Evolutionary conservation across 2,888 invertebrate genomes (phyloP).

Genomic region (Drosophila niveifrons): DNA sequence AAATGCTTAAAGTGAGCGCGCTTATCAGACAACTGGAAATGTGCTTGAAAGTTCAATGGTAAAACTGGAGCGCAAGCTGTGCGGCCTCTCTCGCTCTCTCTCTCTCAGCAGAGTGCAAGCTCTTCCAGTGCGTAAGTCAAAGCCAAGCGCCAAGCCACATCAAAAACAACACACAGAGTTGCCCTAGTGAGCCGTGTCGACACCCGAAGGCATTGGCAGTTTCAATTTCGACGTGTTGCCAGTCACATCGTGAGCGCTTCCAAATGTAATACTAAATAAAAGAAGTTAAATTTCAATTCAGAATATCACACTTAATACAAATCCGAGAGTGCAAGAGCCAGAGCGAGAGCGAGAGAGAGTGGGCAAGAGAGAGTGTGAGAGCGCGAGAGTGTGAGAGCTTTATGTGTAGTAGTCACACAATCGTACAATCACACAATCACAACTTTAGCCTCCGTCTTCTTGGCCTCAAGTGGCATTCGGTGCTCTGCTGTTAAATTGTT

Average conservation of each 20-base stretch:
- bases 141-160: slow-evolving; percentile 24
- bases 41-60: slow-evolving; percentile 51
- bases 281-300: slow-evolving; percentile 14
- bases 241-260: slow-evolving; percentile 71
- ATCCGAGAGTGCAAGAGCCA: slow-evolving; percentile 8
- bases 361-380: slow-evolving; percentile 16
- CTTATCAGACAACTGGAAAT: slow-evolving; percentile 50
- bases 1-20: slow-evolving; percentile 32
- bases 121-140: slow-evolving; percentile 51
- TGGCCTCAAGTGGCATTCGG: slow-evolving; percentile 35
- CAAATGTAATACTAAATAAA: slow-evolving; percentile 45
- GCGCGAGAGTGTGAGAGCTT: slow-evolving; percentile 35
- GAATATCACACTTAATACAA: slow-evolving; percentile 30
- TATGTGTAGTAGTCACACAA: slow-evolving; percentile 34
- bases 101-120: slow-evolving; percentile 47
- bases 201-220: slow-evolving; percentile 62
- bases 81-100: slow-evolving; percentile 22
- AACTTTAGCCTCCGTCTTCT: slow-evolving; percentile 28
- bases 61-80: slow-evolving; percentile 59
- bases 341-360: slow-evolving; percentile 11
- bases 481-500: slow-evolving; percentile 48
- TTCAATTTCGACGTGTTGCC: slow-evolving; percentile 75
- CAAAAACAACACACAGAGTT: slow-evolving; percentile 12
- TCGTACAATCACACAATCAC: slow-evolving; percentile 40
- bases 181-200: slow-evolving; percentile 19